Evolutionary conservation across 2,797 vertebrate genomes (phyloP).

Genomic region (Macropodus opercularis): DNA sequence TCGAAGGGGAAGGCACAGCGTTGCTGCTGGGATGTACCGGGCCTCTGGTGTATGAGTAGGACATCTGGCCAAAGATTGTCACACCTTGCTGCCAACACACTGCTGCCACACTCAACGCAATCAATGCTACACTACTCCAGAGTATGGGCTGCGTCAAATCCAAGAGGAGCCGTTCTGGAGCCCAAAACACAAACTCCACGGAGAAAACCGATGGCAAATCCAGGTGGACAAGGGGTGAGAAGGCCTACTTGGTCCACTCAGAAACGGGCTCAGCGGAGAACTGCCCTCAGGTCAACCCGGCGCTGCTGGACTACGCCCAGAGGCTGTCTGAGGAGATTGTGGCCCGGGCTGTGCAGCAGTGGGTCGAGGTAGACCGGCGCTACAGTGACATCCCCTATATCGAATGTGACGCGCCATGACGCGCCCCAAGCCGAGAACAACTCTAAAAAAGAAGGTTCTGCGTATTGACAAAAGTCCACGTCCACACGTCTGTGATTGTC

Average conservation of each 20-base stretch:
- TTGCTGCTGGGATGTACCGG: slow-evolving; percentile 1
- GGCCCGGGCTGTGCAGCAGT: slow-evolving; percentile 89
- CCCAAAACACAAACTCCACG: slow-evolving; percentile 70
- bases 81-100: no score
- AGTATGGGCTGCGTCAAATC: slow-evolving; percentile 98
- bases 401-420: slow-evolving; percentile 90
- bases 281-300: slow-evolving; percentile 62
- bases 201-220: slow-evolving; percentile 62
- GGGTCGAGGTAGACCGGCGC: slow-evolving; percentile 89
- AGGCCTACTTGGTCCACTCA: slow-evolving; percentile 72
- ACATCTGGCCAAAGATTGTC: slow-evolving; percentile 31
- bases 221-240: slow-evolving; percentile 72
- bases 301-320: slow-evolving; percentile 89
- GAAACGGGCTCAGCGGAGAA: slow-evolving; percentile 54
- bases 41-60: not conserved
- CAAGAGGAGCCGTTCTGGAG: slow-evolving; percentile 82
- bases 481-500: slow-evolving; percentile 33
- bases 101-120: slow-evolving; percentile 6
- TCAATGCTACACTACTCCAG: slow-evolving; percentile 71
- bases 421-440: slow-evolving; percentile 61
- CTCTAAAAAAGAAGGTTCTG: slow-evolving; percentile 3
- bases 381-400: slow-evolving; percentile 96
- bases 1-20: not conserved
- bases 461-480: no score
- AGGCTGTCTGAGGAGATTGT: slow-evolving; percentile 91